A percentile compares a stretch with the other conserved stretches of the same genome.
Evolutionary conservation across 2,888 invertebrate species (phyloP).

Genomic region (Drosophila borealis): DNA sequence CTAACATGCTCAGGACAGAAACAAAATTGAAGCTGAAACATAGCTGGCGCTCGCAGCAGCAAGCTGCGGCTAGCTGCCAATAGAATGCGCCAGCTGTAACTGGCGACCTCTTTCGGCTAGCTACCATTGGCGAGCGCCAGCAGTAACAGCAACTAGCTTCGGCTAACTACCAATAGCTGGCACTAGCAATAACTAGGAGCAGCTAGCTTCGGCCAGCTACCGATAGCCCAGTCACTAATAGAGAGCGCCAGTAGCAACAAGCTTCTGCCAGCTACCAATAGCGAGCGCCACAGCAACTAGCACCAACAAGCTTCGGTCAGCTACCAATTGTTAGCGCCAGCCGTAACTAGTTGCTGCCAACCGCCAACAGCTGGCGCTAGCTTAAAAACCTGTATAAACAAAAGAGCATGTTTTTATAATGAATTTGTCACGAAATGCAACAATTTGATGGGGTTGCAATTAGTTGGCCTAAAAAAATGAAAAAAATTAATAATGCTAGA

Average conservation of each 20-base stretch:
- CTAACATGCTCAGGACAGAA: not conserved
- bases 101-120: no score
- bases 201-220: no score
- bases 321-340: constrained; percentile 10
- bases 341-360: not conserved
- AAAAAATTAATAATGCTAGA: no score
- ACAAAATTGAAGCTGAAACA: no score
- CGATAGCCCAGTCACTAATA: not conserved
- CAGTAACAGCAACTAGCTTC: not conserved
- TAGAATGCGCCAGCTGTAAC: no score
- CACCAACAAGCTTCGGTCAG: no score
- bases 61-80: no score
- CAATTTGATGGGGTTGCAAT: constrained; percentile 6
- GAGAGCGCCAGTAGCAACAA: constrained; percentile 1
- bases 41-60: not conserved
- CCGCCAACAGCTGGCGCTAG: not conserved
- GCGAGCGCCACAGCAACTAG: no score
- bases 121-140: constrained; percentile 1
- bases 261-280: no score
- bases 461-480: not conserved
- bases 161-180: no score
- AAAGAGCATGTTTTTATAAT: not conserved
- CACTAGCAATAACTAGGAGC: no score
- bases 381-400: not conserved
- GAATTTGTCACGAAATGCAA: constrained; percentile 14